These are phyloP conservation scores for Leptobrachium leishanense DNA, from an alignment of 2,113 vertebrate species.

Conservation along the genomic window DNA sequence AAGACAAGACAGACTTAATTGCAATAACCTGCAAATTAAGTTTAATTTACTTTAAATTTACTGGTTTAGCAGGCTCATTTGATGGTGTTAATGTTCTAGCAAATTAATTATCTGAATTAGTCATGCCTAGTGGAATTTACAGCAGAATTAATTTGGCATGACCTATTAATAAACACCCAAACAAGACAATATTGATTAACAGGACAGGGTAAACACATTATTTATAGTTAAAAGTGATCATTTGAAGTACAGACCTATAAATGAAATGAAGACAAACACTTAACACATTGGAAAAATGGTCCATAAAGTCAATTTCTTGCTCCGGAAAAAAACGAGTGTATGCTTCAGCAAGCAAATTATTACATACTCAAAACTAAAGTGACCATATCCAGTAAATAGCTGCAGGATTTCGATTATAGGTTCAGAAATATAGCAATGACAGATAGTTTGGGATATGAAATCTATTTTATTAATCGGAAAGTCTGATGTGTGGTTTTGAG, in stretches of 20 bases:
- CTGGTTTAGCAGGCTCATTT: conserved; percentile 94
- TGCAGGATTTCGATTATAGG: conserved; percentile 59
- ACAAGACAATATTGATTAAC: conserved; percentile 89
- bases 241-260: not conserved
- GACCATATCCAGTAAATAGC: not conserved
- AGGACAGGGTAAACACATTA: conserved; percentile 66
- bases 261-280: not conserved
- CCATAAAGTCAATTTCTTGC: not conserved
- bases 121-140: conserved; percentile 92
- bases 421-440: conserved; percentile 47
- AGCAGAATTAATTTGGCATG: conserved; percentile 78
- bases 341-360: not conserved
- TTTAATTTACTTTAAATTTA: conserved; percentile 94
- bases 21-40: conserved; percentile 93
- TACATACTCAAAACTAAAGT: not conserved
- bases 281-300: not conserved
- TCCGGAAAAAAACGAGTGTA: not conserved
- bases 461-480: conserved; percentile 60
- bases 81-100: conserved; percentile 96
- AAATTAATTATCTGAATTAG: conserved; percentile 99
- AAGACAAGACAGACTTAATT: conserved; percentile 94
- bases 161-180: conserved; percentile 92
- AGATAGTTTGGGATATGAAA: conserved; percentile 60
- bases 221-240: not conserved
- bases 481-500: conserved; percentile 60